Base-by-base conservation (phyloP, 1,140 invertebrate species). In the Heterodera schachtii region DNA sequence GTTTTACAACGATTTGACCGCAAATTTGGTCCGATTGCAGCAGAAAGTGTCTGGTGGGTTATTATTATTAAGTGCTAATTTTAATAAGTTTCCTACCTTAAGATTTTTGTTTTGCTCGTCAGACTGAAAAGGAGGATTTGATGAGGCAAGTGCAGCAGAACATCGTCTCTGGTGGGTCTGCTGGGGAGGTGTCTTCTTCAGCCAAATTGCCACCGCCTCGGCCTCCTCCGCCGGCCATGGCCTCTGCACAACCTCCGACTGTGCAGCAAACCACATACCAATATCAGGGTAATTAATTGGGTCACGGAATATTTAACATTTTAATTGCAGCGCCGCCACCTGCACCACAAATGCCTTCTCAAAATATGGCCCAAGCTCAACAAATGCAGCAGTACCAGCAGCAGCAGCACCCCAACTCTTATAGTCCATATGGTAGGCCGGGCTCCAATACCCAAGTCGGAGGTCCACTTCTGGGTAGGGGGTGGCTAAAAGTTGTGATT, bases 91-190 rank as follows among this genome's bases (percentile, higher is more conserved):
- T 81, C 7, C 78, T 78, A 43, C 16, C 16, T 49, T 96, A 31
- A 1, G 98, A 99, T 91, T 98, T 96, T 91, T 97, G 96, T 90
- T 99, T 99, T 91, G 97, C 97, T 49, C 94, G 97, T 6, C 96
- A 97, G 92, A 98, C 97, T 0, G 97, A 99, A 91, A 98, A 98
- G 91, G 97, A 99, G 85, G 97, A 99, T 91, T 90, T 98, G 75
- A 91, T 98, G 90, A 85, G 90, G 49, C 92, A 92, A 83, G 86
- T 92, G 47, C 91, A 92, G 84, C 90, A 89, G 75, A 84, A 80
- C 31, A 87, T 85, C 49, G 71, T 83, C 2, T 69, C 77, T 60
- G 79, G 73, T 16, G 78, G 49, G 6, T 41, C 81, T 8, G 66
- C 43, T 31, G 31, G 31, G 31, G 31, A 31, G 31, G 31, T 31